Evolutionary conservation across 2,888 invertebrate species (phyloP).

Genomic region (Tubulanus polymorphus): DNA sequence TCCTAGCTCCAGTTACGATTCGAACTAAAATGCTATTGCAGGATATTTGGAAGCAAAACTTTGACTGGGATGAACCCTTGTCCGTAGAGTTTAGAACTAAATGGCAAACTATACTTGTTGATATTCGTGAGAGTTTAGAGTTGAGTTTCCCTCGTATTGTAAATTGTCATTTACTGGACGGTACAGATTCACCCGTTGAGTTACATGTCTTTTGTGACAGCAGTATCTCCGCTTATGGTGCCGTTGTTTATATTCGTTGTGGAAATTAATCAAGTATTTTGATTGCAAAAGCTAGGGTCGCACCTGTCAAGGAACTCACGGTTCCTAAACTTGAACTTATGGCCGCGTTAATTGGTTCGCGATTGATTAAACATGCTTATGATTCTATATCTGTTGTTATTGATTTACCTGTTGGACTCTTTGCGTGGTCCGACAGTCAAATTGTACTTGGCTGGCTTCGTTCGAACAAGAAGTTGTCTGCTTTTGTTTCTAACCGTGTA

Average conservation of each 20-base stretch:
- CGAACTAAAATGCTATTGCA: not conserved
- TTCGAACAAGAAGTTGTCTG: not conserved
- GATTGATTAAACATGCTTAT: not conserved
- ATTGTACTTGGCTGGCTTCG: not conserved
- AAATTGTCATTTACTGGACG: too few species aligned
- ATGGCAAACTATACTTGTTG: not conserved
- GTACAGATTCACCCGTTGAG: not conserved
- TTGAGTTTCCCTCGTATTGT: too few species aligned
- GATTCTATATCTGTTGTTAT: not conserved
- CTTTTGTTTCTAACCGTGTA: not conserved
- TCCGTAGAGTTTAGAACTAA: not conserved
- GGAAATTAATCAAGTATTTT: not conserved
- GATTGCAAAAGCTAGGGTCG: not conserved
- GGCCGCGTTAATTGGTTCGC: not conserved
- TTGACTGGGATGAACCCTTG: not conserved
- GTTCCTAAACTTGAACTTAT: not conserved
- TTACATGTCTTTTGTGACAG: not conserved
- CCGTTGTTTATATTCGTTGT: not conserved
- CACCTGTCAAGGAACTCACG: not conserved
- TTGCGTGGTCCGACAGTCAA: constrained; percentile 1
- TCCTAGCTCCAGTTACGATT: not conserved
- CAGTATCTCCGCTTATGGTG: not conserved
- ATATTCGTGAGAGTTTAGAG: too few species aligned
- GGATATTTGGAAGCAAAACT: not conserved
- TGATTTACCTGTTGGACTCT: too few species aligned